Evolutionary conservation across 2,797 vertebrate genomes (phyloP).

Genomic region (Clarias platycephalus): DNA sequence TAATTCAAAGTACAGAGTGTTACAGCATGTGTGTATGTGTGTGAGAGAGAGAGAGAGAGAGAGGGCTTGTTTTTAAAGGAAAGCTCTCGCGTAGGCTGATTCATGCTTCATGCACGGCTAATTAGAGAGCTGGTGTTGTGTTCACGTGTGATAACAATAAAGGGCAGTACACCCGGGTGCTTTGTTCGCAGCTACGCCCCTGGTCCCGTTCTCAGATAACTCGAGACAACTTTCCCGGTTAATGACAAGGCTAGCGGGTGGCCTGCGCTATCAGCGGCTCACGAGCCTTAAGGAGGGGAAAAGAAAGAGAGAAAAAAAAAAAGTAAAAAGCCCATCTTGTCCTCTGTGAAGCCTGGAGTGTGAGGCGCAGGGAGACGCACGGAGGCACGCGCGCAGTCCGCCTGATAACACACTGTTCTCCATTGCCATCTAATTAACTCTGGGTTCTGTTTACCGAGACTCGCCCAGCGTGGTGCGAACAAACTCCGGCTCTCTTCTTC

Average conservation of each 20-base stretch:
- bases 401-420: conserved; percentile 49
- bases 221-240: conserved; percentile 54
- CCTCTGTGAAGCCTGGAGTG: conserved; percentile 42
- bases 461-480: conserved; percentile 23
- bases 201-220: conserved; percentile 34
- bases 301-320: no score
- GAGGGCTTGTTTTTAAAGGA: not conserved
- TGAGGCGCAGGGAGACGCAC: conserved; percentile 5
- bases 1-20: not conserved
- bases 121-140: conserved; percentile 50
- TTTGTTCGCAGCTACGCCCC: conserved; percentile 45
- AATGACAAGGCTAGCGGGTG: conserved; percentile 58
- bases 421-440: conserved; percentile 53
- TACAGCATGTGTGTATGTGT: no score
- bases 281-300: conserved; percentile 3
- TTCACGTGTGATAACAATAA: conserved; percentile 45
- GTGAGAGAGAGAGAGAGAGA: no score
- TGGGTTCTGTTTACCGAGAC: conserved; percentile 44
- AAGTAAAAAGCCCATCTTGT: conserved; percentile 11
- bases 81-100: conserved; percentile 21
- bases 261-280: conserved; percentile 34
- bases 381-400: conserved; percentile 12
- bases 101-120: conserved; percentile 35
- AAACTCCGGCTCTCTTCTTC: conserved; percentile 6
- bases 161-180: conserved; percentile 40